Evolutionary conservation across 1,140 invertebrate genomes (phyloP), one percentile per base, ranked within the genome.

Genomic region (Ceratina japonica): DNA sequence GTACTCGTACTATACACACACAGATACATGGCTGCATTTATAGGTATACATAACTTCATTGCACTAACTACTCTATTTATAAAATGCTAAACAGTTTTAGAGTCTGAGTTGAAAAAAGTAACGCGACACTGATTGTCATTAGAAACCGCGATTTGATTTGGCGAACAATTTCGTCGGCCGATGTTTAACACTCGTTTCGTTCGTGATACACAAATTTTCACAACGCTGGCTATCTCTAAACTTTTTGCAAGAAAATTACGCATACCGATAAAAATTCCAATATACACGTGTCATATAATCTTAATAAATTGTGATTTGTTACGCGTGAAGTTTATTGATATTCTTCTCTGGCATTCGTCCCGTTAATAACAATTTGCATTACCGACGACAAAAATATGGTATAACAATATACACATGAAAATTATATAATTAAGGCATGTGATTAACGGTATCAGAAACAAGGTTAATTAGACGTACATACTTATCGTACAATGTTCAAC

Each of bases 11-110:
- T 44, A 44, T 56, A 56, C 54, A 56, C n/a, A 16, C 52, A 54
- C 7, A 18, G 10, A 16, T 49, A 2, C 8, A 1, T 56, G 18
- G 16, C 20, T 37, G 16, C 12, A 49, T 59, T 31, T 20, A 2
- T 24, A 20, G 44, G 49, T 44, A 20, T 31, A 51, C n/a, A 73
- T 62, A 63, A 62, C 15, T 70, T 2, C 16, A 71, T 71, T 77
- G 75, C 75, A 77, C 22, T 54, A 77, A 37, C 49, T 44, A 13
- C 22, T 70, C 75, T 77, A 77, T 63, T 77, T 71, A 77, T 72
- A 72, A 77, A 77, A 44, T 66, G 18, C 18, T 5, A 70, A 71
- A 44, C 20, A 44, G 58, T 51, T 71, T 71, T 71, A 77, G 66
- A 77, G 62, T 71, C 27, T 51, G 59, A 69, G 15, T 77, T 69